These are phyloP conservation scores for Hybognathus amarus DNA, from an alignment of 2,797 vertebrate species.

Conservation along the genomic window DNA sequence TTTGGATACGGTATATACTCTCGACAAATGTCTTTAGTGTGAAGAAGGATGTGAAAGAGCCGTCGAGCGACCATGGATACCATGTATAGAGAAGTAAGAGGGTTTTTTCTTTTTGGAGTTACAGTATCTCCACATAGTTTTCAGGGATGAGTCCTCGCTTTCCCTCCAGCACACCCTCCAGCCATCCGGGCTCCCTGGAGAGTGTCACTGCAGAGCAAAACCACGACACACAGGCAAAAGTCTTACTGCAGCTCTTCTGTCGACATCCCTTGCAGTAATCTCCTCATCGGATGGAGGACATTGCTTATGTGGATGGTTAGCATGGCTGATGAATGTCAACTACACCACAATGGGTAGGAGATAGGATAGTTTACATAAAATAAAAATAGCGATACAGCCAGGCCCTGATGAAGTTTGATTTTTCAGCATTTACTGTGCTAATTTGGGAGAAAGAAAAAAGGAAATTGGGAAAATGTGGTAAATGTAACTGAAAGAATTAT, in stretches of 20 bases:
- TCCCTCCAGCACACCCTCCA: constrained; percentile 95
- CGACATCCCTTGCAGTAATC: neutral
- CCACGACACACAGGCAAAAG: constrained; percentile 53
- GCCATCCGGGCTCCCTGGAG: constrained; percentile 97
- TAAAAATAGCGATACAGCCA: neutral
- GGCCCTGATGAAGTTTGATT: neutral
- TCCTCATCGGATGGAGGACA: neutral
- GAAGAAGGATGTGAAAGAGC: constrained; percentile 33
- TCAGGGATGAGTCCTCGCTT: constrained; percentile 96
- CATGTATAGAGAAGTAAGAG: constrained; percentile 76
- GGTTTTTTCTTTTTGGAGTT: constrained; percentile 62
- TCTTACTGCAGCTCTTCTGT: constrained; percentile 29
- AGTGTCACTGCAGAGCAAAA: constrained; percentile 81
- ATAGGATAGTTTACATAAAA: neutral
- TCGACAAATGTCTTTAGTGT: constrained; percentile 15
- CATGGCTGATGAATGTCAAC: constrained; percentile 4
- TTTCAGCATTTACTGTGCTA: neutral
- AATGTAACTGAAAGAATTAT: neutral
- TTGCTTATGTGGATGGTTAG: constrained; percentile 24
- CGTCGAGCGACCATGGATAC: constrained; percentile 84
- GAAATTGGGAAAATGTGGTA: neutral
- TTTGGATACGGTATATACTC: constrained; percentile 16
- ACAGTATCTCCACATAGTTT: constrained; percentile 96
- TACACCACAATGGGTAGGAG: neutral
- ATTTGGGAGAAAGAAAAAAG: neutral